Conservation (phyloP, 2,113 vertebrate species). For the Trematomus loennbergii region DNA sequence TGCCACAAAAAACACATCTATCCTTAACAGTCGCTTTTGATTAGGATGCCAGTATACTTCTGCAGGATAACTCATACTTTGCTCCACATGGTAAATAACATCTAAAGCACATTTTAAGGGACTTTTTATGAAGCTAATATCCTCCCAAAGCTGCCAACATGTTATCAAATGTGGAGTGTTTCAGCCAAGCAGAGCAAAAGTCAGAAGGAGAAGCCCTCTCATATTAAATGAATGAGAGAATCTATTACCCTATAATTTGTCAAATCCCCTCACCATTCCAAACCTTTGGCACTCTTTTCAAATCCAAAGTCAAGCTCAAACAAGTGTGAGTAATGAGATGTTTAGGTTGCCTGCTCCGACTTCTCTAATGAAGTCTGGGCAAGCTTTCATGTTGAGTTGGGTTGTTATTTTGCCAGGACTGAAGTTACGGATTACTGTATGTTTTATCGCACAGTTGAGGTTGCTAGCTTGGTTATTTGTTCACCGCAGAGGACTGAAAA, state of each 20-base stretch:
- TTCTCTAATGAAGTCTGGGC: slow-evolving; percentile 20
- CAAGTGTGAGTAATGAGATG: slow-evolving; percentile 36
- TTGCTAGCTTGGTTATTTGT: background rate
- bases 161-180: slow-evolving; percentile 21
- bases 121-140: slow-evolving; percentile 36
- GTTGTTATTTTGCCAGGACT: slow-evolving; percentile 7
- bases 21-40: slow-evolving; percentile 13
- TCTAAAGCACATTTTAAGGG: slow-evolving; percentile 31
- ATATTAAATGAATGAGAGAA: slow-evolving; percentile 49
- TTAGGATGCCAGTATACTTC: slow-evolving; percentile 10
- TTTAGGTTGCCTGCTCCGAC: slow-evolving; percentile 27
- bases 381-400: slow-evolving; percentile 2
- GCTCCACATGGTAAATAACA: slow-evolving; percentile 29
- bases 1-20: background rate
- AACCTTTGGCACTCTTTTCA: background rate
- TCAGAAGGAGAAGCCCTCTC: slow-evolving; percentile 32
- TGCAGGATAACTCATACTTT: slow-evolving; percentile 17
- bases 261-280: slow-evolving; percentile 1
- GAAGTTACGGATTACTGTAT: slow-evolving; percentile 1
- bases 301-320: slow-evolving; percentile 45
- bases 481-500: slow-evolving; percentile 20
- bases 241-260: slow-evolving; percentile 39
- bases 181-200: slow-evolving; percentile 11
- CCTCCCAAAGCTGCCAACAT: slow-evolving; percentile 24
- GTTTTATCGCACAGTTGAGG: slow-evolving; percentile 27